Base-by-base conservation (phyloP, 2,113 vertebrate species). In the Phrynosoma blainvillii region DNA sequence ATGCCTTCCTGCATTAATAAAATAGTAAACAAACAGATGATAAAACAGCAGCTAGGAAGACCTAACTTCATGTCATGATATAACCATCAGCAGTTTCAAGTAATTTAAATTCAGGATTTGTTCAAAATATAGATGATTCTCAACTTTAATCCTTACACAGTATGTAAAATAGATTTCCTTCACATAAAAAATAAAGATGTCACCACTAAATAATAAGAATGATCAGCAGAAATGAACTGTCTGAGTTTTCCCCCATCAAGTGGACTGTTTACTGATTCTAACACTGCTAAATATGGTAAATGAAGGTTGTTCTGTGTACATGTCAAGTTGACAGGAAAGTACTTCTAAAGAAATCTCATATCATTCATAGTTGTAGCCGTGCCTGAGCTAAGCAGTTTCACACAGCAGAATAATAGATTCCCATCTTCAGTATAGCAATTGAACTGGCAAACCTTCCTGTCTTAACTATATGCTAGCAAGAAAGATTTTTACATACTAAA, bases 341-440 rank as follows among this genome's bases (percentile, higher is more conserved):
- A 42, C 68, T 84, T 62, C 0, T 0, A 84, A 84, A 73, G 2
- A 88, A 82, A 75, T 82, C 36, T 87, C 14, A 3, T 0, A 9
- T 1, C 76, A 78, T 88, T 87, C 47, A 81, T 93, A 85, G n/a
- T 0, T 59, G 42, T 0, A 7, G 1, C 40, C 88, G 82, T 84
- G n/a, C 40, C 68, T 89, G 47, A 92, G 68, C 84, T 74, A 90
- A 89, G 87, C 71, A 79, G 21, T 89, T 93, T 91, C 77, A 82
- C 74, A n/a, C 36, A 87, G 88, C 68, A 89, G 25, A 66, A 36
- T 56, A 77, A 1, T 20, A 68, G 25, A 84, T 65, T 3, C 32
- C 40, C 71, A 27, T 70, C 88, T 92, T 40, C 32, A 59, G 32
- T 47, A 88, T 86, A 52, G 56, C 84, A 88, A 42, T 54, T 59